phyloP scores from a whole-genome alignment of 2,888 invertebrate genomes.

The Dendrolimus houi region DNA sequence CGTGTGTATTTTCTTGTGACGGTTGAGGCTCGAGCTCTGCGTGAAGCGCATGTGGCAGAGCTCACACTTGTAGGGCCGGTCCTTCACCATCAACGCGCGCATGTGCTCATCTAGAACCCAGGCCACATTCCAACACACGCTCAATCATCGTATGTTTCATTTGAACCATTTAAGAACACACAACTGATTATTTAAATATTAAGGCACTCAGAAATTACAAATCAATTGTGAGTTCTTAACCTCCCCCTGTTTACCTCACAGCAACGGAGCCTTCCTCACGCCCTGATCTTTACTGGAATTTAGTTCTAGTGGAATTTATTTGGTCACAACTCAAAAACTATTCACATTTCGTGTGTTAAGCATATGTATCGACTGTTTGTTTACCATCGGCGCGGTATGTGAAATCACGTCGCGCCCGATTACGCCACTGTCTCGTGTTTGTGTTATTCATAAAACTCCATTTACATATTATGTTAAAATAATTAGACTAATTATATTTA shows the following conservation, averaged over 20 bases:
- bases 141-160: slow-evolving; percentile 19
- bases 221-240: slow-evolving; percentile 52
- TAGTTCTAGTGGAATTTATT: slow-evolving; percentile 24
- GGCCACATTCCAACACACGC: slow-evolving; percentile 52
- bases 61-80: slow-evolving; percentile 80
- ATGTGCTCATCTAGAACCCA: slow-evolving; percentile 74
- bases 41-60: slow-evolving; percentile 83
- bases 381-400: not conserved
- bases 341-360: slow-evolving; percentile 54
- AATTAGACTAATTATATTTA: slow-evolving; percentile 25
- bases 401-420: not conserved
- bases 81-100: slow-evolving; percentile 73
- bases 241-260: slow-evolving; percentile 73
- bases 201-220: slow-evolving; percentile 1
- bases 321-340: slow-evolving; percentile 73
- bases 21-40: slow-evolving; percentile 83
- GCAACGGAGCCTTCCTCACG: slow-evolving; percentile 60
- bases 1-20: slow-evolving; percentile 83
- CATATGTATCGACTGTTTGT: slow-evolving; percentile 13
- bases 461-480: not conserved
- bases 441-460: not conserved
- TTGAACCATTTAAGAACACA: slow-evolving; percentile 36
- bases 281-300: slow-evolving; percentile 54
- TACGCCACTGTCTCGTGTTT: slow-evolving; percentile 1
- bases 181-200: slow-evolving; percentile 28